A percentile compares a stretch with the other conserved stretches of the same genome.
Evolutionary conservation across 92 coral and sea anemone species (phyloP).

Genomic region (Zoanthus gigantus): DNA sequence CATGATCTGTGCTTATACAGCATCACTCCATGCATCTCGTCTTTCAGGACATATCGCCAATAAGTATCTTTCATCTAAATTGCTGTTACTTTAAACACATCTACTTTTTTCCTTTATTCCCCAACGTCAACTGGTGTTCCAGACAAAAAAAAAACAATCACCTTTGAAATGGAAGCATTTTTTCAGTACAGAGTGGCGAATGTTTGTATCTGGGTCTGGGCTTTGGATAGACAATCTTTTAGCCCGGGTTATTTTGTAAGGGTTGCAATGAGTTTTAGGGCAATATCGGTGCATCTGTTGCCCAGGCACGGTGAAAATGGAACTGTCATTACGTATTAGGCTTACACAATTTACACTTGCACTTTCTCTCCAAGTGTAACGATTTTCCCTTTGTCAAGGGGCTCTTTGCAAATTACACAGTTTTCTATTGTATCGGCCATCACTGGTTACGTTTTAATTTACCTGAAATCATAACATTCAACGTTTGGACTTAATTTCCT

Average conservation of each 20-base stretch:
- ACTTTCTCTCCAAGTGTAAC: constrained; percentile 43
- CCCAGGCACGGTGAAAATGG: constrained; percentile 30
- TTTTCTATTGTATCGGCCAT: constrained; percentile 32
- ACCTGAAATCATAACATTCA: constrained; percentile 27
- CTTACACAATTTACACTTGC: constrained; percentile 35
- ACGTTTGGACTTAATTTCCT: neutral
- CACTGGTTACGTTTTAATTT: constrained; percentile 35
- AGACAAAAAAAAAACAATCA: too few relatives aligned
- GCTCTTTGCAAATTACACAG: constrained; percentile 39
- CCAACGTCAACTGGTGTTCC: too few relatives aligned
- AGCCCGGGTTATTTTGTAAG: constrained; percentile 36
- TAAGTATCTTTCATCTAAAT: too few relatives aligned
- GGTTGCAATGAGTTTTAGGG: constrained; percentile 45
- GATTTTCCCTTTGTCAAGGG: constrained; percentile 14
- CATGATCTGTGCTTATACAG: too few relatives aligned
- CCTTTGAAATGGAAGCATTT: too few relatives aligned
- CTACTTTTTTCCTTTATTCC: too few relatives aligned
- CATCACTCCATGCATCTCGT: too few relatives aligned
- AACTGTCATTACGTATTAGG: constrained; percentile 29
- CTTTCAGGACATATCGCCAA: too few relatives aligned
- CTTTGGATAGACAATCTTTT: constrained; percentile 5
- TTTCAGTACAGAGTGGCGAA: neutral
- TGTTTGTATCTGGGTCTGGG: constrained; percentile 41
- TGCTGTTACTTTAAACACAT: too few relatives aligned
- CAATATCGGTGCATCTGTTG: constrained; percentile 38